A percentile compares a stretch with the other conserved stretches of the same genome.
Evolutionary conservation across 2,888 invertebrate species (phyloP).

Genomic region (Eudasyphora cyanicolor): DNA sequence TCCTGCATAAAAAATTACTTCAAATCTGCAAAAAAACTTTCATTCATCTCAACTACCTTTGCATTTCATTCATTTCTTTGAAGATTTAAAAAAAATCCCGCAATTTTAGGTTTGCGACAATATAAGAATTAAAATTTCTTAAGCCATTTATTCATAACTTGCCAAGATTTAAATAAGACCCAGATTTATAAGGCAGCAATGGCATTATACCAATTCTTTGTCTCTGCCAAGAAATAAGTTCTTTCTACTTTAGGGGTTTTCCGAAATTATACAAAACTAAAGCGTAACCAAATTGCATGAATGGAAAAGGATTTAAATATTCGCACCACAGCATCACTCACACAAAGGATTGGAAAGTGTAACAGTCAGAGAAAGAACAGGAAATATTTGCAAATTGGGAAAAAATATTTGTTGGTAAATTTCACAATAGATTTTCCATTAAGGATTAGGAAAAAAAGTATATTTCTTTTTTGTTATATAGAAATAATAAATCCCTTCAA

Average conservation of each 20-base stretch:
- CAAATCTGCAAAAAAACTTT: background rate
- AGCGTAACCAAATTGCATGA: too few relatives aligned
- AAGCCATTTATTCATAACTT: background rate
- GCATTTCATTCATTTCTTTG: too few relatives aligned
- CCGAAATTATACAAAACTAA: background rate
- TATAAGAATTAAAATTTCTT: too few relatives aligned
- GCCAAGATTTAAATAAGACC: background rate
- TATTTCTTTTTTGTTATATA: too few relatives aligned
- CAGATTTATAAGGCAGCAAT: background rate
- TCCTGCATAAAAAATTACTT: background rate
- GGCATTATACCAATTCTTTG: too few relatives aligned
- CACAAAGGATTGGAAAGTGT: background rate
- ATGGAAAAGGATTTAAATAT: too few relatives aligned
- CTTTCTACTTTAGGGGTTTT: background rate
- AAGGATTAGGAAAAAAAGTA: too few relatives aligned
- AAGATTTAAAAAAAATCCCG: too few relatives aligned
- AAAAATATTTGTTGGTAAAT: too few relatives aligned
- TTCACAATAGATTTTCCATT: too few relatives aligned
- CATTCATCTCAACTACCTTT: background rate
- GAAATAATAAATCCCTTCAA: too few relatives aligned
- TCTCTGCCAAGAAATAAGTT: background rate
- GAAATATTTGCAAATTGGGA: background rate
- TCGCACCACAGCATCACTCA: background rate
- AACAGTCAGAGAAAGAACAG: background rate
- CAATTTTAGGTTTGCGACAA: too few relatives aligned